These are phyloP conservation scores for Ctenopoma kingsleyae DNA, from an alignment of 2,797 vertebrate species.

Conservation along the genomic window DNA sequence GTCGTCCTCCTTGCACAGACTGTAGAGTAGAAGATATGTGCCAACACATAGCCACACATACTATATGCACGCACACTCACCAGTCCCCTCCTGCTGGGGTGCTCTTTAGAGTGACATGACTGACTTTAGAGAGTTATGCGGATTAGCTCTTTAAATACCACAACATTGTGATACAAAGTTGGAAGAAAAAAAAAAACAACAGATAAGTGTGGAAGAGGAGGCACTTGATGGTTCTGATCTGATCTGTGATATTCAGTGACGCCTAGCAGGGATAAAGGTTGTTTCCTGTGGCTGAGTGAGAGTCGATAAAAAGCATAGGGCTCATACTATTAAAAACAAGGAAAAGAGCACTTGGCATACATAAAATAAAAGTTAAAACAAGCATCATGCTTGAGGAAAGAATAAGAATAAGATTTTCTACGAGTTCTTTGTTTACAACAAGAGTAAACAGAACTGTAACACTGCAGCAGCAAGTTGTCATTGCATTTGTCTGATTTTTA, in stretches of 20 bases:
- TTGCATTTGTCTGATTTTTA: conserved; percentile 17
- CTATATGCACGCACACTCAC: conserved; percentile 11
- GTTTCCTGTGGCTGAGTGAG: conserved; percentile 10
- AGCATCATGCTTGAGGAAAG: background rate
- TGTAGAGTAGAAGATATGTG: conserved; percentile 46
- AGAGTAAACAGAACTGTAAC: conserved; percentile 11
- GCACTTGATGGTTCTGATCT: conserved; percentile 19
- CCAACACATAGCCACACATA: conserved; percentile 40
- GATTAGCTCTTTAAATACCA: conserved; percentile 71
- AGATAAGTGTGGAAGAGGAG: conserved; percentile 20
- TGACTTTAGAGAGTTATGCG: conserved; percentile 40
- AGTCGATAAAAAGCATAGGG: conserved; percentile 29
- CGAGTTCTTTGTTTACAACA: background rate
- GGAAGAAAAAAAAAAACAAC: conserved; percentile 17
- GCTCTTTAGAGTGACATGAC: conserved; percentile 62
- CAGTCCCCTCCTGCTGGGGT: conserved; percentile 29
- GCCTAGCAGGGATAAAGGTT: conserved; percentile 19
- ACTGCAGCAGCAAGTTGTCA: background rate
- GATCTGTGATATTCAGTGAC: conserved; percentile 28
- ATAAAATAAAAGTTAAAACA: conserved; percentile 28
- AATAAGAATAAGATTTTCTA: background rate
- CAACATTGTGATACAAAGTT: conserved; percentile 43
- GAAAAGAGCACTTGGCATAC: background rate
- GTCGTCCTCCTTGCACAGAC: conserved; percentile 47
- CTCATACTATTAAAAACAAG: conserved; percentile 21